Conservation (phyloP, 2,888 invertebrate genomes). For the Rhamnusium bicolor region DNA sequence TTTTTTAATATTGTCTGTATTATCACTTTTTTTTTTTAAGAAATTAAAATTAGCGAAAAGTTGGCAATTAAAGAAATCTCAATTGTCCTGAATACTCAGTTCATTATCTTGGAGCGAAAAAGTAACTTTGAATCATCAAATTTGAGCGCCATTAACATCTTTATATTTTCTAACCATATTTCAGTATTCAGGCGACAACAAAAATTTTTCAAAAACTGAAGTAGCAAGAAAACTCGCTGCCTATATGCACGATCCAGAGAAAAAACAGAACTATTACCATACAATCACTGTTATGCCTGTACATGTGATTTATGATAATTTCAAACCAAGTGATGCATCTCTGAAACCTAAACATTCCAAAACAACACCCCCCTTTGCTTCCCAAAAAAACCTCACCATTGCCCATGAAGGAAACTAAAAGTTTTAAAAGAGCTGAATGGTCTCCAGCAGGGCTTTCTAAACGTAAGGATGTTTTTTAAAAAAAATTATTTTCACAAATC, state of each 20-base stretch:
- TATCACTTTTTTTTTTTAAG: no score
- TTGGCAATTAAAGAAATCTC: no score
- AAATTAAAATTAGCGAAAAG: no score
- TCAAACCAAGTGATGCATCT: slow-evolving; percentile 14
- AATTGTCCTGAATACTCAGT: no score
- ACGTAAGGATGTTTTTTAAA: slow-evolving; percentile 32
- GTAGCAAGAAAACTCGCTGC: slow-evolving; percentile 42
- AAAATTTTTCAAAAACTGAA: slow-evolving; percentile 19
- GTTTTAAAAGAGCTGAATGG: slow-evolving; percentile 47
- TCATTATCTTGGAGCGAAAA: no score
- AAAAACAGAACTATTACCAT: slow-evolving; percentile 32
- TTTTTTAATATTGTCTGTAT: no score
- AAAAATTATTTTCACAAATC: background rate
- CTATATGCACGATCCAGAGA: slow-evolving; percentile 46
- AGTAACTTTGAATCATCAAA: no score
- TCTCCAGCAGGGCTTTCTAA: slow-evolving; percentile 31
- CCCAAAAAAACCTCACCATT: slow-evolving; percentile 41
- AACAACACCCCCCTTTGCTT: background rate
- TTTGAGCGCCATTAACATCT: no score
- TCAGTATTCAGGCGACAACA: background rate
- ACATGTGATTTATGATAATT: slow-evolving; percentile 57
- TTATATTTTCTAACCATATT: background rate
- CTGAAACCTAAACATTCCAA: slow-evolving; percentile 14
- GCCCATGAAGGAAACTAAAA: slow-evolving; percentile 45
- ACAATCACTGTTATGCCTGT: slow-evolving; percentile 59